These are phyloP conservation scores for Tachysurus vachellii DNA, from an alignment of 2,113 vertebrate species.

Conservation along the genomic window DNA sequence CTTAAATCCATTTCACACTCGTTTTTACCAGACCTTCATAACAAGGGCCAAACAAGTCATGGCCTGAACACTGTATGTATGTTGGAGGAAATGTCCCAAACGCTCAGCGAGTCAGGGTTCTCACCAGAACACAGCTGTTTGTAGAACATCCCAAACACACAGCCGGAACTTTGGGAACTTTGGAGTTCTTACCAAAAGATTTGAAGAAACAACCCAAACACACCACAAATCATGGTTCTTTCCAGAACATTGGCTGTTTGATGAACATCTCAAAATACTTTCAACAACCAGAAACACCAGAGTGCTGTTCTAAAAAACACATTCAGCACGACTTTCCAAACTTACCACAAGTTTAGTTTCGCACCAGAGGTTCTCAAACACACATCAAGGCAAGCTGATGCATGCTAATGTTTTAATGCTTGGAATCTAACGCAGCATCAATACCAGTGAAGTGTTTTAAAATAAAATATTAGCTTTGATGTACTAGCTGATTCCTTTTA, in stretches of 20 bases:
- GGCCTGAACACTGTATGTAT: neutral
- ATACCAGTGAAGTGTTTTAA: neutral
- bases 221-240: too few species aligned
- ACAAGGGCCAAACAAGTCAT: neutral
- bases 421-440: neutral
- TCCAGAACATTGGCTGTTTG: neutral
- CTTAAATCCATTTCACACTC: neutral
- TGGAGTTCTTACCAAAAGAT: neutral
- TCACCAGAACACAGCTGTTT: neutral
- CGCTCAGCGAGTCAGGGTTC: neutral
- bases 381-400: neutral
- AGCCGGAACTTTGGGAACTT: neutral
- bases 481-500: neutral
- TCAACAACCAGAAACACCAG: neutral
- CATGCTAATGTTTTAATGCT: neutral
- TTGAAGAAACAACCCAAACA: neutral
- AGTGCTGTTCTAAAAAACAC: neutral
- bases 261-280: neutral
- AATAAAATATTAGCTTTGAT: neutral
- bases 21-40: neutral
- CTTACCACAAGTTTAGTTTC: neutral
- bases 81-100: neutral
- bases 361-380: neutral
- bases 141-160: too few species aligned
- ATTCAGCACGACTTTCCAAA: neutral